Conservation (phyloP, 2,888 invertebrate species). For the Agrotis segetum region DNA sequence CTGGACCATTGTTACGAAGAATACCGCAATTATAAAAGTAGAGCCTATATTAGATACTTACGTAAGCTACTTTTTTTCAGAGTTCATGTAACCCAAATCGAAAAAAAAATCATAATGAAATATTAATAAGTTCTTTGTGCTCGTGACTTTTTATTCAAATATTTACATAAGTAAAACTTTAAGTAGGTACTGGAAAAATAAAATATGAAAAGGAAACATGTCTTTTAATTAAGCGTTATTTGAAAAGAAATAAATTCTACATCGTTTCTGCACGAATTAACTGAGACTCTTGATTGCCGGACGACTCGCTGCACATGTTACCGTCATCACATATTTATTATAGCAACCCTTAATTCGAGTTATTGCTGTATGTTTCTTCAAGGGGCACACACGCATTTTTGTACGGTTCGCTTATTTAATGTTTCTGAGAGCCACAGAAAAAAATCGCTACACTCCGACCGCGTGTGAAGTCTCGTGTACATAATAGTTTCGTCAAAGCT, state of each 20-base stretch:
- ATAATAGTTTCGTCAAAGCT: slow-evolving; percentile 53
- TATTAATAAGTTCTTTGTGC: slow-evolving; percentile 8
- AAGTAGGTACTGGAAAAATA: slow-evolving; percentile 37
- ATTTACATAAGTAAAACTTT: slow-evolving; percentile 25
- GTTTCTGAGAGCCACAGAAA: background rate
- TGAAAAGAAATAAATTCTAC: slow-evolving; percentile 36
- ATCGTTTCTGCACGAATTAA: slow-evolving; percentile 39
- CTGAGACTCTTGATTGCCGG: slow-evolving; percentile 34
- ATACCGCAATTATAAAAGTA: slow-evolving; percentile 54
- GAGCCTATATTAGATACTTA: slow-evolving; percentile 3
- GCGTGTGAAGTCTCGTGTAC: slow-evolving; percentile 11
- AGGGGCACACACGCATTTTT: slow-evolving; percentile 25
- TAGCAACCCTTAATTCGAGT: slow-evolving; percentile 28
- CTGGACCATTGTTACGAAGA: slow-evolving; percentile 56
- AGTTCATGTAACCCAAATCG: background rate
- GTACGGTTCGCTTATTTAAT: slow-evolving; percentile 3
- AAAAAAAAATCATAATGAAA: slow-evolving; percentile 12
- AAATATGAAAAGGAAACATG: slow-evolving; percentile 45
- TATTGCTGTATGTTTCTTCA: slow-evolving; percentile 29
- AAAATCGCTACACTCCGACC: slow-evolving; percentile 5
- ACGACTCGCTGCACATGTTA: slow-evolving; percentile 18
- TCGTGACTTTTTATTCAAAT: slow-evolving; percentile 13
- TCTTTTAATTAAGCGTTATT: slow-evolving; percentile 44
- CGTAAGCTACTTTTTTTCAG: slow-evolving; percentile 5
- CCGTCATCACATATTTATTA: slow-evolving; percentile 31